Base-by-base conservation (phyloP, 2,888 invertebrate genomes). In the Allolobophora icterica region DNA sequence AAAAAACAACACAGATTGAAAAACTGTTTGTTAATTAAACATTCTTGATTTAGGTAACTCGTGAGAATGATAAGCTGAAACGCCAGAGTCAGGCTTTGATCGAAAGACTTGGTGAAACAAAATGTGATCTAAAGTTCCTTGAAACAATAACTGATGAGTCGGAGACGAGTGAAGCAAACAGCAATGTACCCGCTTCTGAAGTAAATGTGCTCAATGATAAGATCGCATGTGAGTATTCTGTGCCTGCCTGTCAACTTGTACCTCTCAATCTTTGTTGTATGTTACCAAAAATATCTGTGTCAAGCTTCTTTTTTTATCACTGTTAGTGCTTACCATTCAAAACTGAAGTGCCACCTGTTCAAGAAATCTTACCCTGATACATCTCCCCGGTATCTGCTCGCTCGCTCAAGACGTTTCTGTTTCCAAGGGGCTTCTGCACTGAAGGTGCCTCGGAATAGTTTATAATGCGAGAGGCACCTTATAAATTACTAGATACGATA, bases 91-190 rank as follows among this genome's bases (percentile, higher is more conserved):
- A 38, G 34, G 87, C 87, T 87, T 33, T 87, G n/a, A 21, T 87
- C 0, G 87, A 87, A 21, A 87, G 24, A 38, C 38, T 87, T 6
- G 87, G 87, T 35, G 87, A 87, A 38, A 35, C 4, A 15, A 87
- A 87, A 87, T 87, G 87, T 24, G 87, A 87, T 38, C 34, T 87
- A n/a, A 87, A 87, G 34, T 87, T 87, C 38, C 87, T 87, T 15
- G 87, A 87, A 87, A 35, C 87, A 34, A 87, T 87, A 5, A 38
- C 34, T 17, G 87, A 87, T 38, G 87, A 87, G 38, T 87, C 35
- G 30, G 87, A 87, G 38, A 3, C 35, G n/a, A 35, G 6, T 11
- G 87, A 87, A 87, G 24, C 87, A 33, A 87, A 33, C 34, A 38
- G 30, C 87, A 87, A 6, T 87, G 34, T 38, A 24, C 17, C 87